These are phyloP conservation scores for Aleiodes alternator DNA, from an alignment of 2,888 invertebrate genomes.

Conservation along the genomic window DNA sequence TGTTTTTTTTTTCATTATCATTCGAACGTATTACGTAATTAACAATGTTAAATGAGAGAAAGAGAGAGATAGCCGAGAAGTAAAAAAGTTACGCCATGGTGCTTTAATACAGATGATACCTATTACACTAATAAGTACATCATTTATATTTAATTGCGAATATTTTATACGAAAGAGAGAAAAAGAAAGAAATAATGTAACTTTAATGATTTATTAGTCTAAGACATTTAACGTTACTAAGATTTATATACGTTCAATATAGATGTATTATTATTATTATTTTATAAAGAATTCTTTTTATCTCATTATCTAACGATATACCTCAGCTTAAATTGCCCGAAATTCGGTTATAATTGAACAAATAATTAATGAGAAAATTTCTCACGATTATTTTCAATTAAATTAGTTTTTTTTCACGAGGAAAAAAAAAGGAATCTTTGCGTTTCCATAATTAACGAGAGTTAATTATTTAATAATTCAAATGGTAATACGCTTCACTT, in stretches of 20 bases:
- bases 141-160: constrained; percentile 47
- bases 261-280: constrained; percentile 33
- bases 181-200: constrained; percentile 38
- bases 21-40: constrained; percentile 54
- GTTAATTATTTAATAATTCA: constrained; percentile 61
- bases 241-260: constrained; percentile 55
- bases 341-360: not conserved
- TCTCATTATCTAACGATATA: constrained; percentile 69
- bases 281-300: constrained; percentile 31
- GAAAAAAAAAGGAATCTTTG: constrained; percentile 44
- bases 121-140: constrained; percentile 36
- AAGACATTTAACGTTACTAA: constrained; percentile 52
- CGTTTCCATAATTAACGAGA: constrained; percentile 65
- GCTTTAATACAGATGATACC: constrained; percentile 36
- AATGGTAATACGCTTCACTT: constrained; percentile 47
- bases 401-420: constrained; percentile 8
- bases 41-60: constrained; percentile 18
- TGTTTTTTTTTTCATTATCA: constrained; percentile 36
- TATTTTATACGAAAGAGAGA: constrained; percentile 45
- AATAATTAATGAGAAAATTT: not conserved
- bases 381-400: not conserved
- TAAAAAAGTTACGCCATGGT: constrained; percentile 29
- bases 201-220: constrained; percentile 57
- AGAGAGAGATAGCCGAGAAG: not conserved
- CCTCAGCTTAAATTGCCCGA: constrained; percentile 64